phyloP scores from a whole-genome alignment of 2,113 vertebrate species.

The Alces alces region DNA sequence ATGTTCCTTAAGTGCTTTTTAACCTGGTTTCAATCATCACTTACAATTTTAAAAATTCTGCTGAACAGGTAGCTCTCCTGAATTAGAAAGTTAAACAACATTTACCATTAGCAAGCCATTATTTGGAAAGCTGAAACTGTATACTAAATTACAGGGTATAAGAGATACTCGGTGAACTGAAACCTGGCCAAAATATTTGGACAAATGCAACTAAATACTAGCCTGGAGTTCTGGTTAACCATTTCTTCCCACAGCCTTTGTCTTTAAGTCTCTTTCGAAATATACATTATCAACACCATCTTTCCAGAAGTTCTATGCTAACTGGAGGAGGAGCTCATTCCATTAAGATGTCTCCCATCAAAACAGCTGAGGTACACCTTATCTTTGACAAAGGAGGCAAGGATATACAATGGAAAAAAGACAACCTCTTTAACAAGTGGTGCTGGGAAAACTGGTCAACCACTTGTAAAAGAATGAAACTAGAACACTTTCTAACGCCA shows the following conservation, averaged over 20 bases:
- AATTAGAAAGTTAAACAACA: constrained; percentile 67
- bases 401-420: too few relatives aligned
- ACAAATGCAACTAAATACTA: constrained; percentile 54
- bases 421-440: too few relatives aligned
- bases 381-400: too few relatives aligned
- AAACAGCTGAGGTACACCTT: not conserved
- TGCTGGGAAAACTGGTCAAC: too few relatives aligned
- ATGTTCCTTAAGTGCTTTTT: constrained; percentile 60
- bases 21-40: constrained; percentile 62
- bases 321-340: not conserved
- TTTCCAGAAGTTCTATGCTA: constrained; percentile 2
- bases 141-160: constrained; percentile 51
- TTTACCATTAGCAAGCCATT: constrained; percentile 65
- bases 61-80: constrained; percentile 63
- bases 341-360: not conserved
- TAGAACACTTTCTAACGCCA: too few relatives aligned
- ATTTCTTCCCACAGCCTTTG: constrained; percentile 12
- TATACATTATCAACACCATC: not conserved
- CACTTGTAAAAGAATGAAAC: too few relatives aligned
- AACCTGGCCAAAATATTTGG: constrained; percentile 51
- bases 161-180: constrained; percentile 66
- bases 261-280: not conserved
- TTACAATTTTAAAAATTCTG: constrained; percentile 61
- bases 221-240: constrained; percentile 52
- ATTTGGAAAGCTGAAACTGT: constrained; percentile 62